Evolutionary conservation across 2,888 invertebrate species (phyloP).

Genomic region (Acanthopleura granulata): DNA sequence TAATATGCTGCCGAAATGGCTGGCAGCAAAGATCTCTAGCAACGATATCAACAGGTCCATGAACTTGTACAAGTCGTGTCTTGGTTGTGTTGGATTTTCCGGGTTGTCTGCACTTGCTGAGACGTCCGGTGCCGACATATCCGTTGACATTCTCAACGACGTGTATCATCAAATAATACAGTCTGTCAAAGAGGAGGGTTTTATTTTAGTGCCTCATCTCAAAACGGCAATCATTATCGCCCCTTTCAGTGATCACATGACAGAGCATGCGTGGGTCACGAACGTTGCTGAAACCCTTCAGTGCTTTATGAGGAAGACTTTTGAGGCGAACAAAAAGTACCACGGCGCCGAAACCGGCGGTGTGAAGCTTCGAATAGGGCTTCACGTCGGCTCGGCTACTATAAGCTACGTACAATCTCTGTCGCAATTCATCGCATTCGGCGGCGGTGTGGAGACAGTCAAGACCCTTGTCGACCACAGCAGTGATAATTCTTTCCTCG

Average conservation of each 20-base stretch:
- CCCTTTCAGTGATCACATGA: not conserved
- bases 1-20: constrained; percentile 42
- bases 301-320: not conserved
- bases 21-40: constrained; percentile 38
- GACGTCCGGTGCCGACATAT: not conserved
- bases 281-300: not conserved
- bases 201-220: not conserved
- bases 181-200: not conserved
- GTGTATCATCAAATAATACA: not conserved
- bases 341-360: not conserved
- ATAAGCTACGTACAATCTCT: not conserved
- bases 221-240: not conserved
- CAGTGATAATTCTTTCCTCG: not conserved
- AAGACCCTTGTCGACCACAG: not conserved
- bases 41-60: constrained; percentile 43
- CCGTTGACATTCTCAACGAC: not conserved
- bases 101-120: not conserved
- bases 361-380: not conserved
- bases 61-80: not conserved
- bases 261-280: not conserved
- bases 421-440: constrained; percentile 2
- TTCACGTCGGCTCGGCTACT: not conserved
- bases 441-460: not conserved
- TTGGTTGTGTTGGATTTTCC: not conserved
- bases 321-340: not conserved